These are phyloP conservation scores for Lepidostoma basale DNA, from an alignment of 1,140 invertebrate species.

Conservation along the genomic window DNA sequence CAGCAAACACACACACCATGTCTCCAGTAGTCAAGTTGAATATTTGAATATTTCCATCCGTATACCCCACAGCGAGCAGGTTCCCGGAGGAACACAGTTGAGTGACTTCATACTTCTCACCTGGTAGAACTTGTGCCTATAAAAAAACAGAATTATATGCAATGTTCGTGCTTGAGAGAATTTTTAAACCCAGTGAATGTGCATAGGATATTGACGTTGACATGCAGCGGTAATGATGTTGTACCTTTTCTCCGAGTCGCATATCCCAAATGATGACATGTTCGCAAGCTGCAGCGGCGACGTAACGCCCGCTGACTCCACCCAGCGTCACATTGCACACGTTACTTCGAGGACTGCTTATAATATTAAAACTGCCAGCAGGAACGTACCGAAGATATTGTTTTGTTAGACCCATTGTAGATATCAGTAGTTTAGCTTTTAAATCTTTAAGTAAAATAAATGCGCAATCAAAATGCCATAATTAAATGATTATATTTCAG, in stretches of 20 bases:
- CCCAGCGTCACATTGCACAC: conserved; percentile 77
- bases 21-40: conserved; percentile 77
- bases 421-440: no score
- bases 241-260: conserved; percentile 84
- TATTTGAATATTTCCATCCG: conserved; percentile 85
- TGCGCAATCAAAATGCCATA: no score
- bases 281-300: conserved; percentile 90
- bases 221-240: no score
- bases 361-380: conserved; percentile 83
- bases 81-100: conserved; percentile 71
- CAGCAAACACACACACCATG: conserved; percentile 78
- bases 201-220: no score
- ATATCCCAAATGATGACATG: conserved; percentile 95
- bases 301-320: conserved; percentile 78
- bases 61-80: conserved; percentile 88
- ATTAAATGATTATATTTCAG: no score
- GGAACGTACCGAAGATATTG: conserved; percentile 92
- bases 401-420: conserved; percentile 93
- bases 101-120: conserved; percentile 80
- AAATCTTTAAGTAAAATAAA: no score
- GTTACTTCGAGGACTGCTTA: conserved; percentile 81
- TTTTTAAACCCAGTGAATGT: no score
- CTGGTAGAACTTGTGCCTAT: conserved; percentile 73
- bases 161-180: no score
- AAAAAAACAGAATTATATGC: conserved; percentile 23